Conservation (phyloP, 2,797 vertebrate genomes). For the Todus mexicanus region DNA sequence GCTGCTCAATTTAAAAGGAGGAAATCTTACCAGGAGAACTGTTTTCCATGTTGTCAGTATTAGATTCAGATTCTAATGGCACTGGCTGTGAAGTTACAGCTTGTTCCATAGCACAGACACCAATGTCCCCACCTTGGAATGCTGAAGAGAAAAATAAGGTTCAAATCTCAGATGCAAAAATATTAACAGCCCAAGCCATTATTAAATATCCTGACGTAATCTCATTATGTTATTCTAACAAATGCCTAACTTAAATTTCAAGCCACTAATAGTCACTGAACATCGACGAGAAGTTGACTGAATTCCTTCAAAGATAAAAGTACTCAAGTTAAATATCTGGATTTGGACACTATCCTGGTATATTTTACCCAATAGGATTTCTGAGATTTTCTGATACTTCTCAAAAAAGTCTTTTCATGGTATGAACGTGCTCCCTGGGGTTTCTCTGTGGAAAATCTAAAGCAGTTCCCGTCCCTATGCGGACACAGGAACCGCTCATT, state of each 20-base stretch:
- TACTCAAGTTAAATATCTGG: not conserved
- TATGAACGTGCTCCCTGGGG: not conserved
- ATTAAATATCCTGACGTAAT: not conserved
- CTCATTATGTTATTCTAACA: not conserved
- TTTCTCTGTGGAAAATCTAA: not conserved
- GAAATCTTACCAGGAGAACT: slow-evolving; percentile 83
- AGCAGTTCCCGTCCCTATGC: not conserved
- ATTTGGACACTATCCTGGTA: not conserved
- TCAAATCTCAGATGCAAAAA: not conserved
- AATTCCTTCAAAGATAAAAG: not conserved
- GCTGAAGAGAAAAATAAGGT: slow-evolving; percentile 41
- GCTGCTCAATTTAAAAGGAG: not conserved
- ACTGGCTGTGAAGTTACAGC: slow-evolving; percentile 77
- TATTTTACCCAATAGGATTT: not conserved
- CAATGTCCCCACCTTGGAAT: slow-evolving; percentile 36
- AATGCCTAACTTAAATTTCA: not conserved
- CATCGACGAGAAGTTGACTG: not conserved
- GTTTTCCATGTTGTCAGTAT: slow-evolving; percentile 81
- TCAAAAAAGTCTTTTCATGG: not conserved
- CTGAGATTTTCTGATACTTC: not conserved
- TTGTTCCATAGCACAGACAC: slow-evolving; percentile 80
- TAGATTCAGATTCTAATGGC: slow-evolving; percentile 78
- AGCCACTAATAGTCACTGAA: not conserved
- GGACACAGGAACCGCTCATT: not conserved
- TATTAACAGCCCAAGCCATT: not conserved